Percentiles rank a stretch among this genome's conserved stretches.
Conservation (phyloP, 2,888 invertebrate genomes). For the Philhelius pedissequus region DNA sequence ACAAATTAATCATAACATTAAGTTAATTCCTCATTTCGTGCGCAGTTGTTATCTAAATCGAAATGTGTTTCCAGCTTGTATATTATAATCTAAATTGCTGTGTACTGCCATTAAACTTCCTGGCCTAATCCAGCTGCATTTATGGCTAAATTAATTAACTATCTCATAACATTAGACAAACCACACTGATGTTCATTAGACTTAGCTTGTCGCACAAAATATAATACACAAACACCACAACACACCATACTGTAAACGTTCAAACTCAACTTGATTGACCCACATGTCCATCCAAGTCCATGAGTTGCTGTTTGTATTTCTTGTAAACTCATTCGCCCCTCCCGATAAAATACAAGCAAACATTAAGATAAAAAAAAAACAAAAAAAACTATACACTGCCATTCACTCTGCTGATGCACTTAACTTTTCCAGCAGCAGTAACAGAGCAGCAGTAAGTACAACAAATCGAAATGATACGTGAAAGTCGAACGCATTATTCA, state of each 20-base stretch:
- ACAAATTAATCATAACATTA: neutral
- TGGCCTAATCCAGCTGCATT: constrained; percentile 37
- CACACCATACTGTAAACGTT: no score
- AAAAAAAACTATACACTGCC: neutral
- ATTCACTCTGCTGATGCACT: constrained; percentile 42
- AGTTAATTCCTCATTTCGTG: neutral
- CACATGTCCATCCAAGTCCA: constrained; percentile 53
- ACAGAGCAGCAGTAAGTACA: neutral
- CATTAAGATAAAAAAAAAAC: neutral
- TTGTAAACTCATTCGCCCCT: neutral
- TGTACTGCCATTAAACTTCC: constrained; percentile 42
- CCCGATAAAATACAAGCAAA: neutral
- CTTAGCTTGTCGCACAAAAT: constrained; percentile 43
- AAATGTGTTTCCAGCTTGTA: constrained; percentile 15
- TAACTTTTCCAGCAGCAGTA: neutral
- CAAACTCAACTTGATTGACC: constrained; percentile 59
- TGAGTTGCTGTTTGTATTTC: constrained; percentile 9
- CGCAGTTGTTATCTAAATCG: constrained; percentile 26
- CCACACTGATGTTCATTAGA: constrained; percentile 56
- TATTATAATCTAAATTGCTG: constrained; percentile 17
- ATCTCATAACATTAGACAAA: constrained; percentile 47
- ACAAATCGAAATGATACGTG: constrained; percentile 16
- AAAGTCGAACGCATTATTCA: constrained; percentile 56
- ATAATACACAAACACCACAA: no score
- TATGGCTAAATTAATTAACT: constrained; percentile 63